Evolutionary conservation across 2,113 vertebrate species (phyloP).

Genomic region (Camarhynchus parvulus): DNA sequence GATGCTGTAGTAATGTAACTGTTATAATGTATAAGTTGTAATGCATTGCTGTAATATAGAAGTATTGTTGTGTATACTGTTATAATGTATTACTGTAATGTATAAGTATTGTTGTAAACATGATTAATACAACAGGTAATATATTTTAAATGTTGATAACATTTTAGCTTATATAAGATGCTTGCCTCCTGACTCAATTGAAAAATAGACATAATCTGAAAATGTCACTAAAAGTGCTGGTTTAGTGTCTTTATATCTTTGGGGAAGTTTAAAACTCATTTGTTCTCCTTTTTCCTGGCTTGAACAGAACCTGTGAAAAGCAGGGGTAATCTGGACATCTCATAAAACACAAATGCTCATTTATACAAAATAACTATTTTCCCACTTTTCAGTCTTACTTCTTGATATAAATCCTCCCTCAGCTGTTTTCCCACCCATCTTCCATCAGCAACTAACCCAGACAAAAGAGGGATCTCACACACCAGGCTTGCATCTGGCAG

Average conservation of each 20-base stretch:
- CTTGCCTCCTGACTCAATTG: background rate
- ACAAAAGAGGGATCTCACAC: background rate
- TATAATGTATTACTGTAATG: too few species aligned
- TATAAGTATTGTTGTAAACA: too few species aligned
- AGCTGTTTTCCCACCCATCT: background rate
- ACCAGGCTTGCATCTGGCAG: background rate
- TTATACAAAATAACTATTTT: background rate
- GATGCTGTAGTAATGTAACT: too few species aligned
- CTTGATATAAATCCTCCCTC: background rate
- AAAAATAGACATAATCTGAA: background rate
- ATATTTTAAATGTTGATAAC: background rate
- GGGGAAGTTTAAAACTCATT: background rate
- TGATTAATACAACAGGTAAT: too few species aligned
- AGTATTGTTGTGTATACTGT: too few species aligned
- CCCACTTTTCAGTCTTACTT: background rate
- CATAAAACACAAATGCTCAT: background rate
- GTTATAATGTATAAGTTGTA: too few species aligned
- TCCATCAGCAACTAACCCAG: background rate
- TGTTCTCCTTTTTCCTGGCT: background rate
- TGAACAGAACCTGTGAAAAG: background rate
- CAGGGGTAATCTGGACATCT: fast-evolving
- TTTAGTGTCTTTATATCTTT: background rate
- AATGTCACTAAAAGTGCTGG: background rate
- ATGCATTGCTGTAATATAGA: too few species aligned
- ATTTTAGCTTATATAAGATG: background rate